Evolutionary conservation across 2,113 vertebrate species (phyloP), one percentile per base, ranked within the genome.

Genomic region (Fregata magnificens): DNA sequence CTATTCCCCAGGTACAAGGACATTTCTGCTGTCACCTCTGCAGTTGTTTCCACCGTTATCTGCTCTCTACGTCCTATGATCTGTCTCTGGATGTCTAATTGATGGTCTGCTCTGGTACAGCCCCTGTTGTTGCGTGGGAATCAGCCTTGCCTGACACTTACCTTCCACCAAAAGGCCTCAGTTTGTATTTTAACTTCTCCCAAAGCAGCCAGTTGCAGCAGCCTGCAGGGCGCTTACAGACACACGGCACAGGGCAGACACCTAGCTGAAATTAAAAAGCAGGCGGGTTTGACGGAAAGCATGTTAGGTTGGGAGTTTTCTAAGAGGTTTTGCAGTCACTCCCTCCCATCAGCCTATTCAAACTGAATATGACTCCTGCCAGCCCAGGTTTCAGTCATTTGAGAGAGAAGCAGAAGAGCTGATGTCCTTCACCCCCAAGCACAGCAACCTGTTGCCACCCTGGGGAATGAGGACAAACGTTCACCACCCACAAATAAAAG

Each of bases 161-260:
- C 38, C 52, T 59, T 55, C n/a, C 59, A 63, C 80, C 61, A 21
- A 59, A 62, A 53, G 21, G 31, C 76, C 25, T 88, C 40, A 13
- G 42, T 65, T 24, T 81, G 17, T 79, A 38, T 58, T 91, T 94
- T 90, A 69, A 38, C 56, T 56, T 93, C 40, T 56, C 62, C 70
- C 82, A 44, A 29, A 77, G 36, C 32, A 69, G 78, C 49, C 55
- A 40, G 1, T 17, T 34, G 42, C 50, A 90, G 52, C 29, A 65
- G 58, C 25, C 44, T 61, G 26, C 15, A 8, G 72, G 24, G 36
- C 19, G 13, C 44, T 31, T 32, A 44, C 15, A 38, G 40, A n/a
- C n/a, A 16, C 6, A 3, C 1, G 7, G 16, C 61, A 38, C 8
- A 0, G 61, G 38, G 28, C 42, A 85, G 45, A 53, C 8, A 3